Evolutionary conservation across 2,797 vertebrate species (phyloP), one percentile per base, ranked within the genome.

Genomic region (Sebastes kiyomatsui): DNA sequence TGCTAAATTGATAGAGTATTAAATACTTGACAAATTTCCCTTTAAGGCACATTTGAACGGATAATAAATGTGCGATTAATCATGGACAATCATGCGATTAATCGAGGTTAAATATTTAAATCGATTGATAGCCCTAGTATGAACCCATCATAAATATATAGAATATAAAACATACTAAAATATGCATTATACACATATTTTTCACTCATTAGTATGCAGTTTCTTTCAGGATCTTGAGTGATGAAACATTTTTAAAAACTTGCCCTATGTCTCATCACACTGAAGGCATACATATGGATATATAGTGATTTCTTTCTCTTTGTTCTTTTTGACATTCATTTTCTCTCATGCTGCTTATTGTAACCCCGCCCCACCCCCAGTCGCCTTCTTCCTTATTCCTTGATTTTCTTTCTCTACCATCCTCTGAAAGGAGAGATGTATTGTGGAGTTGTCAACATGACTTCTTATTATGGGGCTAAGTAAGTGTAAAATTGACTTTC

Each of bases 401-500:
- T 84, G 62, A 79, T 76, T 80, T 83, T 42, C 49, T 62, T 58
- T 56, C 42, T 64, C 64, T 32, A 23, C 64, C 69, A 52, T 46
- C 67, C 20, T 56, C 28, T 72, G 5, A 67, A 82, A 89, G 79
- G 38, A 82, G 79, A 83, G 46, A 67, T 81, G 85, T 82, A 91
- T 88, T 88, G 83, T 90, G 71, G 11, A 67, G 27, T 86, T 90
- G 91, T 91, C 92, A 89, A 90, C 91, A 93, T 89, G 90, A 89
- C 84, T 93, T 88, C 88, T 88, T 89, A 93, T 92, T 92, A 93
- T 81, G 67, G 81, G 61, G 69, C 82, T 91, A 92, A 93, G 89
- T 90, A 90, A 92, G 92, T 92, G 91, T 92, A 93, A 93, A 93
- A 94, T 93, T 92, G 92, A 92, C 91, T 93, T 91, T 87, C 16